phyloP scores from a whole-genome alignment of 2,113 vertebrate genomes.

The Astur gentilis region DNA sequence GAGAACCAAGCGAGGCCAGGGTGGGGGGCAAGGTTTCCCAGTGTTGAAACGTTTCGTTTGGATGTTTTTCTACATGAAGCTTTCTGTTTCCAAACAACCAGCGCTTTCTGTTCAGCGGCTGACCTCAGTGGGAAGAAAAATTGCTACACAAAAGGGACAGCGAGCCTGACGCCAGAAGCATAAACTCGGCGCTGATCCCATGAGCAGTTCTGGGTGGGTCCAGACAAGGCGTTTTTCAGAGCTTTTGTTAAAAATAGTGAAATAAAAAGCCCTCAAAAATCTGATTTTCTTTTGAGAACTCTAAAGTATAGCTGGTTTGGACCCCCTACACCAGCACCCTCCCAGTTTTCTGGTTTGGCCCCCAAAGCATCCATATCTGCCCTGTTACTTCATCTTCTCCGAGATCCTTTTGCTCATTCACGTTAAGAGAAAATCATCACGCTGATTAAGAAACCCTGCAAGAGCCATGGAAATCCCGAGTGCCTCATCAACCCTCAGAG shows the following conservation, averaged over 20 bases:
- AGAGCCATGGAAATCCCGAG: background rate
- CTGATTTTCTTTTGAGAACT: background rate
- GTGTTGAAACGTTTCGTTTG: background rate
- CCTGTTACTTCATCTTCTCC: background rate
- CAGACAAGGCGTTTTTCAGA: background rate
- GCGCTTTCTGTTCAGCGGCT: background rate
- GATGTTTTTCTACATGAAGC: background rate
- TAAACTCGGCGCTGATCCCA: background rate
- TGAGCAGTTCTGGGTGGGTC: background rate
- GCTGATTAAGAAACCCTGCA: background rate
- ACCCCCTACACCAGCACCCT: background rate
- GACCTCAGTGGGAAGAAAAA: conserved; percentile 47
- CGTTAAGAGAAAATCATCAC: background rate
- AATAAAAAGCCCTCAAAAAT: background rate
- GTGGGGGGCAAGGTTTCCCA: background rate
- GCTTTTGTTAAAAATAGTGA: background rate
- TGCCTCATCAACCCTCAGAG: background rate
- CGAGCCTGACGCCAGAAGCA: background rate
- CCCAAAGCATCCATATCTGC: background rate
- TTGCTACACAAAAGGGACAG: conserved; percentile 12
- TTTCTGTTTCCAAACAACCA: conserved; percentile 1
- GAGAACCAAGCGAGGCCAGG: background rate
- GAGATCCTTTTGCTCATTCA: background rate
- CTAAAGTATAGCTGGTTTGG: background rate
- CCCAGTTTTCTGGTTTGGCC: background rate